These are phyloP conservation scores for Poecilia velifera DNA, from an alignment of 2,797 vertebrate species.

Conservation along the genomic window DNA sequence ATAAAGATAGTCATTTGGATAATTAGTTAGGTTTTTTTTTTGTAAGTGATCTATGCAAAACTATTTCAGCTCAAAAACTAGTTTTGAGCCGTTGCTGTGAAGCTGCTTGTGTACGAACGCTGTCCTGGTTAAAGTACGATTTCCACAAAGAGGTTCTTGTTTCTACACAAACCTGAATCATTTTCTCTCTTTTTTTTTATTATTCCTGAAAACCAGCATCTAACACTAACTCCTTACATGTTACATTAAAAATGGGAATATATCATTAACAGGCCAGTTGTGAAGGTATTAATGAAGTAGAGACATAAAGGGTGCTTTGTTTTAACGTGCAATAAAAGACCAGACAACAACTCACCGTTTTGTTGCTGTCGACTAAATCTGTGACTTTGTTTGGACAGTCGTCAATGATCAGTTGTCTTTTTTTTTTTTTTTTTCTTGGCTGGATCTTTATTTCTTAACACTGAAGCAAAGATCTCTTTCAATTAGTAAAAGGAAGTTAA, in stretches of 20 bases:
- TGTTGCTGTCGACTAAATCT: constrained; percentile 7
- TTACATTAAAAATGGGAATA: constrained; percentile 18
- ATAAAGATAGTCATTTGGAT: neutral
- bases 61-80: neutral
- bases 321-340: constrained; percentile 60
- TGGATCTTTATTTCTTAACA: constrained; percentile 35
- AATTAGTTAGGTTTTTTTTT: neutral
- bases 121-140: neutral
- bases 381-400: constrained; percentile 12
- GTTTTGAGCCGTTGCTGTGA: neutral
- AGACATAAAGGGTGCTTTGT: constrained; percentile 37
- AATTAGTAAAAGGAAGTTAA: neutral
- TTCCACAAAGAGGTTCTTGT: constrained; percentile 1
- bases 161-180: neutral
- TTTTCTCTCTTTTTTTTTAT: constrained; percentile 4
- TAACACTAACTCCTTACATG: constrained; percentile 43
- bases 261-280: constrained; percentile 13
- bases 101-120: neutral
- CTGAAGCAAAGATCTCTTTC: constrained; percentile 13
- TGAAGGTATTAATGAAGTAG: constrained; percentile 30
- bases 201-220: constrained; percentile 18
- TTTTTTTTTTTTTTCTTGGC: constrained; percentile 14
- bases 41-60: neutral
- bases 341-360: constrained; percentile 25
- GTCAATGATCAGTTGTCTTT: constrained; percentile 3